Conservation (phyloP, 1,140 invertebrate genomes). For the Drosophila jambulina region DNA sequence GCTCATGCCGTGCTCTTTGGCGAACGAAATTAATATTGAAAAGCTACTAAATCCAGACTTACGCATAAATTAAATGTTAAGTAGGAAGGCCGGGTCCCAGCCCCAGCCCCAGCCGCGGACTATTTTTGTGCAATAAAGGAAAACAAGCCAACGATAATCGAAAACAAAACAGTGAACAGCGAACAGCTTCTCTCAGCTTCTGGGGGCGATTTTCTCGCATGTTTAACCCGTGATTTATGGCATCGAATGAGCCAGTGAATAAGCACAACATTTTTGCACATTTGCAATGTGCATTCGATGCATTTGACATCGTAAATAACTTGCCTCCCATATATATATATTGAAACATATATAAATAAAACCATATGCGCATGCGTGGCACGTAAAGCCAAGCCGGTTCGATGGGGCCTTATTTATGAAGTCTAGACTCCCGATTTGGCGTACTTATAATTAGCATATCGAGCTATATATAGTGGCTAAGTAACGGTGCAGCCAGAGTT, state of each 20-base stretch:
- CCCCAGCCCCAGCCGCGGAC: constrained; percentile 7
- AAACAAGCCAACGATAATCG: constrained; percentile 25
- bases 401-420: constrained; percentile 68
- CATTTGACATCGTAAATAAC: constrained; percentile 79
- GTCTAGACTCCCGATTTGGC: constrained; percentile 77
- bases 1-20: constrained; percentile 46
- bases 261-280: constrained; percentile 60
- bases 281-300: constrained; percentile 74
- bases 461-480: constrained; percentile 40
- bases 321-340: constrained; percentile 28
- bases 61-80: constrained; percentile 80
- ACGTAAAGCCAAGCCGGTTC: constrained; percentile 37
- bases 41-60: constrained; percentile 80
- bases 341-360: constrained; percentile 37
- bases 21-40: constrained; percentile 79
- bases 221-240: constrained; percentile 73
- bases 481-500: constrained; percentile 68
- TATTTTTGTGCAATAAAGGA: constrained; percentile 59
- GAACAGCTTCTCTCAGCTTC: constrained; percentile 15
- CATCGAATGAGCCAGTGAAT: constrained; percentile 35
- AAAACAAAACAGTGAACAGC: constrained; percentile 46
- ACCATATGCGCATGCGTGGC: constrained; percentile 58
- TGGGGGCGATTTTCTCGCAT: constrained; percentile 51
- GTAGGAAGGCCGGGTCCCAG: constrained; percentile 57
- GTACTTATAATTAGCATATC: constrained; percentile 70